Conservation (phyloP, 1,140 invertebrate species). For the Polypedilum pembai region DNA sequence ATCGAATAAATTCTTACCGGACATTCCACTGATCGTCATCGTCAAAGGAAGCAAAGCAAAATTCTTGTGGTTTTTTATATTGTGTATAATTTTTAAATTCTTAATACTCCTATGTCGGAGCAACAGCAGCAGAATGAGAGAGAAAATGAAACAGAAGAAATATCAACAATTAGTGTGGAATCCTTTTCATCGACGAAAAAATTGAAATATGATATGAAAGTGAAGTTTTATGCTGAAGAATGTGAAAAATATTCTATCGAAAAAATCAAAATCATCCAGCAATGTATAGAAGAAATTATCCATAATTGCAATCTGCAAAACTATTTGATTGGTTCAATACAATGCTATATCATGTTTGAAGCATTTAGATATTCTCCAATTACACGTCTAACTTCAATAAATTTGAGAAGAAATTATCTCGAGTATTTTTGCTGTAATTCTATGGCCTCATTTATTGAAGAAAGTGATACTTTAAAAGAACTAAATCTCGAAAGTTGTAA, state of each 20-base stretch:
- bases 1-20: too few relatives aligned
- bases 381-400: neutral
- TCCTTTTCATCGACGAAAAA: neutral
- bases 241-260: neutral
- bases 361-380: neutral
- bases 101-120: too few relatives aligned
- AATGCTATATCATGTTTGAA: conserved; percentile 5
- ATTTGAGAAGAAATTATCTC: neutral
- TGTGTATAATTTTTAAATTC: too few relatives aligned
- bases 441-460: neutral
- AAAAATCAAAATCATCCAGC: neutral
- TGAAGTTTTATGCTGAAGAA: neutral
- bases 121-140: neutral
- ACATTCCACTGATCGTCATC: too few relatives aligned
- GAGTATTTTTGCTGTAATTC: neutral
- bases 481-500: neutral
- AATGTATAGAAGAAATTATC: neutral
- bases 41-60: too few relatives aligned
- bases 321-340: neutral
- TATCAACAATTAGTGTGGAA: neutral
- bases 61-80: too few relatives aligned
- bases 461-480: neutral
- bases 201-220: neutral
- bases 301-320: neutral
- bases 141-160: neutral